A percentile compares a stretch with the other conserved stretches of the same genome.
phyloP scores from a whole-genome alignment of 2,797 vertebrate genomes.

The Pteropus rufus region DNA sequence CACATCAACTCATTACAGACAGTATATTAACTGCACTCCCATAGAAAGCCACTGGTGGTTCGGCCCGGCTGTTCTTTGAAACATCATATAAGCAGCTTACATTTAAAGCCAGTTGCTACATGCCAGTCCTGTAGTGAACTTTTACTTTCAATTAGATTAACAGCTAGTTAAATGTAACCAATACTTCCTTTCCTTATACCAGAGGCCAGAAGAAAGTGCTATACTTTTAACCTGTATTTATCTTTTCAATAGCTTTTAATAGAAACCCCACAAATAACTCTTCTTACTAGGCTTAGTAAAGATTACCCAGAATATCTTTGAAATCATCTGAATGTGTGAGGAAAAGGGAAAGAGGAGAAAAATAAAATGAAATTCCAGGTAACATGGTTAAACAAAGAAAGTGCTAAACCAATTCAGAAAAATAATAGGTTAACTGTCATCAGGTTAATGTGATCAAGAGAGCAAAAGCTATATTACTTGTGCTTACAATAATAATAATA shows the following conservation, averaged over 20 bases:
- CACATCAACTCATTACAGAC: slow-evolving; percentile 71
- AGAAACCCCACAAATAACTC: slow-evolving; percentile 59
- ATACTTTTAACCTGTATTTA: slow-evolving; percentile 6
- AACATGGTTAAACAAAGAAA: background rate
- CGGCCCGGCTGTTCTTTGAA: slow-evolving; percentile 22
- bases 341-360: background rate
- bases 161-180: background rate
- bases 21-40: slow-evolving; percentile 64
- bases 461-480: background rate
- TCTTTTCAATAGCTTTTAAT: slow-evolving; percentile 53
- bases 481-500: background rate
- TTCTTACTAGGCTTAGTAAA: slow-evolving; percentile 40
- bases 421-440: background rate
- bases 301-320: slow-evolving; percentile 63
- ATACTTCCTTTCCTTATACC: background rate
- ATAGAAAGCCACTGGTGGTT: slow-evolving; percentile 19
- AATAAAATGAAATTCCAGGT: background rate
- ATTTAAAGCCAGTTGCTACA: slow-evolving; percentile 37
- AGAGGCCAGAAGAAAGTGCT: background rate
- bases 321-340: slow-evolving; percentile 53
- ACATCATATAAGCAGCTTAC: background rate
- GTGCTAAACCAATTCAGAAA: background rate
- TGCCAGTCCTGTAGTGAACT: slow-evolving; percentile 47
- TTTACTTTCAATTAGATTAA: background rate
- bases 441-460: background rate